These are phyloP conservation scores for Brachionus asplanchnoidis DNA, from an alignment of 1,140 invertebrate species.

Conservation along the genomic window DNA sequence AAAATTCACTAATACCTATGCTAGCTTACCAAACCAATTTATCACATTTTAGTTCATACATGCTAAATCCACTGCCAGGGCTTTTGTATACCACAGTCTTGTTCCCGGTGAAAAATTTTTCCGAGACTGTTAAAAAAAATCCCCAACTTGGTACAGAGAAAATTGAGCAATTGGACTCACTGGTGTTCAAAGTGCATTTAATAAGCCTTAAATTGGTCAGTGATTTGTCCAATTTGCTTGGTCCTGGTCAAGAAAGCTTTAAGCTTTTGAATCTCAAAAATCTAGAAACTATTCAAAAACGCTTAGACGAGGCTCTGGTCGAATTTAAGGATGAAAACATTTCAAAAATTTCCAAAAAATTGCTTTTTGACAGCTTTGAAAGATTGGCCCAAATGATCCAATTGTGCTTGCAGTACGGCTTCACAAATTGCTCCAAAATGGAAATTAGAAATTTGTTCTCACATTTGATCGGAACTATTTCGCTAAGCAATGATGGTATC, in stretches of 20 bases:
- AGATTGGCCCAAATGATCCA: slow-evolving; percentile 18
- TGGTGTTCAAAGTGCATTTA: slow-evolving; percentile 5
- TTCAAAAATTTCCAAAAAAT: neutral
- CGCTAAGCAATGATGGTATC: neutral
- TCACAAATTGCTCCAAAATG: slow-evolving; percentile 1
- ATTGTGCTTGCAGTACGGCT: neutral
- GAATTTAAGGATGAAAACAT: neutral
- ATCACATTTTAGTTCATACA: slow-evolving; percentile 31
- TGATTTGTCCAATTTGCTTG: neutral
- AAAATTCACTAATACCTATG: neutral
- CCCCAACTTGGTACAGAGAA: neutral
- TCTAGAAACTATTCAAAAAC: neutral
- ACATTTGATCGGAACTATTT: neutral
- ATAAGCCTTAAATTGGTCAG: neutral
- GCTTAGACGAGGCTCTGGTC: neutral
- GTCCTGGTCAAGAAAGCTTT: neutral
- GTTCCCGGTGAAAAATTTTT: neutral
- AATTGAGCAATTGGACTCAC: neutral
- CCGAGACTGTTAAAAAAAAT: neutral
- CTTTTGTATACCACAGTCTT: neutral
- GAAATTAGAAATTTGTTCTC: neutral
- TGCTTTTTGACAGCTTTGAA: slow-evolving; percentile 13
- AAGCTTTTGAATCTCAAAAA: slow-evolving; percentile 27
- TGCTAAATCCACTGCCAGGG: slow-evolving; percentile 24
- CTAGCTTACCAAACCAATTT: slow-evolving; percentile 28